These are phyloP conservation scores for Austrolebias charrua DNA, from an alignment of 2,797 vertebrate species.

Conservation along the genomic window DNA sequence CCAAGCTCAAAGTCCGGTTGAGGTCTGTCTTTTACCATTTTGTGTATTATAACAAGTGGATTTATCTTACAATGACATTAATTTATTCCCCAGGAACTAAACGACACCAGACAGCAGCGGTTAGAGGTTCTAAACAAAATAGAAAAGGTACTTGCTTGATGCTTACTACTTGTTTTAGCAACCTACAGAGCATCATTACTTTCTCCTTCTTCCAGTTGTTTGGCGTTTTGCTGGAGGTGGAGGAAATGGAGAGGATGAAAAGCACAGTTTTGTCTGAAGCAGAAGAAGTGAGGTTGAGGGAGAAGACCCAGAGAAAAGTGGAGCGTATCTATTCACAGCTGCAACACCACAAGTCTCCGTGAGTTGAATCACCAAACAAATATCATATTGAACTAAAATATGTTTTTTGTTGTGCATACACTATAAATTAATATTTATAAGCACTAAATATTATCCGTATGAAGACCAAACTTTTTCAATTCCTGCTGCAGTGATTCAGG, in stretches of 20 bases:
- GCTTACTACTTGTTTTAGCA: neutral
- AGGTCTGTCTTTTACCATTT: constrained; percentile 53
- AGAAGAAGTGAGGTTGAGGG: constrained; percentile 64
- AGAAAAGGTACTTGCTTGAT: constrained; percentile 82
- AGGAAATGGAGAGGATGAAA: constrained; percentile 81
- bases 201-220: constrained; percentile 80
- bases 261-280: constrained; percentile 57
- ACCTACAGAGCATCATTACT: neutral
- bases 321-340: constrained; percentile 83
- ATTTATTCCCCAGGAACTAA: constrained; percentile 68
- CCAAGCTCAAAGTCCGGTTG: constrained; percentile 55
- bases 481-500: constrained; percentile 78
- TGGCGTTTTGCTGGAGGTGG: constrained; percentile 85
- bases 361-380: constrained; percentile 42
- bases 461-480: neutral
- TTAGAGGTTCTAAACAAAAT: constrained; percentile 85
- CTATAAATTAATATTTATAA: too few relatives aligned
- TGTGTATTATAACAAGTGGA: too few relatives aligned
- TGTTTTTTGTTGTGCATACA: too few relatives aligned
- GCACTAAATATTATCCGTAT: neutral
- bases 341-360: constrained; percentile 78
- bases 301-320: constrained; percentile 78
- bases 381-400: too few relatives aligned
- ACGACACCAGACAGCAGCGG: constrained; percentile 83
- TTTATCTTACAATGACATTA: neutral